These are phyloP conservation scores for Sphaerophoria taeniata DNA, from an alignment of 2,888 invertebrate genomes.

Conservation along the genomic window DNA sequence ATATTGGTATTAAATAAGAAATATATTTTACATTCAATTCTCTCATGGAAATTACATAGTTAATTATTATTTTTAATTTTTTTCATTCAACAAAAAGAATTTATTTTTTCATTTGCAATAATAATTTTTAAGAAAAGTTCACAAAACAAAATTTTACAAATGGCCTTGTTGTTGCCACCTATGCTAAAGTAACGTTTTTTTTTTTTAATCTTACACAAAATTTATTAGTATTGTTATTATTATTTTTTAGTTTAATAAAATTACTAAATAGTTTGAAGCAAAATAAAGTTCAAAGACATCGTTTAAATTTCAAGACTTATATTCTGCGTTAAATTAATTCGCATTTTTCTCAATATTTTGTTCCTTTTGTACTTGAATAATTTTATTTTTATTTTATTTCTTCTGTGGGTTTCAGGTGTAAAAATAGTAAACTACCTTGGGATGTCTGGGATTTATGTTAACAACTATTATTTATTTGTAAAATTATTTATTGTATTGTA, in stretches of 20 bases:
- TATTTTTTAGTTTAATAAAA: conserved; percentile 33
- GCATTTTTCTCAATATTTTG: conserved; percentile 39
- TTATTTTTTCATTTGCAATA: conserved; percentile 39
- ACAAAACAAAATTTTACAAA: conserved; percentile 65
- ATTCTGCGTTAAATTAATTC: conserved; percentile 50
- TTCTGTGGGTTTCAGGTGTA: conserved; percentile 75
- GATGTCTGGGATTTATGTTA: conserved; percentile 71
- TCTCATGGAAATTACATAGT: conserved; percentile 69
- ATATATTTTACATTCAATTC: conserved; percentile 71
- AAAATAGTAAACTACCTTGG: conserved; percentile 75
- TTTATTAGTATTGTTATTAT: conserved; percentile 36
- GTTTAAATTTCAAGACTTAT: conserved; percentile 61
- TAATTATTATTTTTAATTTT: conserved; percentile 19
- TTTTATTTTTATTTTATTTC: conserved; percentile 18
- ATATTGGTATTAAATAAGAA: conserved; percentile 74
- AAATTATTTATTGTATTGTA: conserved; percentile 75
- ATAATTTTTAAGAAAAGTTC: conserved; percentile 50
- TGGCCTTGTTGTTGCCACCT: conserved; percentile 45
- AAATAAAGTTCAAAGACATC: conserved; percentile 49
- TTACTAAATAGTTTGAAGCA: conserved; percentile 45
- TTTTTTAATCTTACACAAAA: conserved; percentile 32
- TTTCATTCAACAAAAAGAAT: conserved; percentile 49
- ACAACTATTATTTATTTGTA: conserved; percentile 75
- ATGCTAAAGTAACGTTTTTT: background rate
- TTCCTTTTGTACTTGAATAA: conserved; percentile 71